Percentiles rank a stretch among this genome's conserved stretches.
Evolutionary conservation across 2,113 vertebrate genomes (phyloP).

Genomic region (Thunnus maccoyii): DNA sequence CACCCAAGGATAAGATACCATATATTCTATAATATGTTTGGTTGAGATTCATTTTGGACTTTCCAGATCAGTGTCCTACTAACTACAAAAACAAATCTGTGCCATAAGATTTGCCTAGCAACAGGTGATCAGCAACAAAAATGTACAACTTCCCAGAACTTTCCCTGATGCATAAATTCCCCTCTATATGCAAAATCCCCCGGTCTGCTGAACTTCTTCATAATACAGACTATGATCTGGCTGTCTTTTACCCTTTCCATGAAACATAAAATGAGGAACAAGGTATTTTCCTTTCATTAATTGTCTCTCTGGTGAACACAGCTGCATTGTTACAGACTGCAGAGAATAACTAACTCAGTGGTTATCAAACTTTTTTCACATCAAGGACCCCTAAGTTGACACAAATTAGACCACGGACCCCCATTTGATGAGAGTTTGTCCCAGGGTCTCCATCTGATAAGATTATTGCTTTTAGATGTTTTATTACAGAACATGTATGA

Average conservation of each 20-base stretch:
- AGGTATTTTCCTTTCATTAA: too few species aligned
- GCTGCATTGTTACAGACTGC: too few species aligned
- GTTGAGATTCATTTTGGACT: constrained; percentile 21
- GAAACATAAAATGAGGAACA: too few species aligned
- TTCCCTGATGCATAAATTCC: constrained; percentile 3
- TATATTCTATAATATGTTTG: background rate
- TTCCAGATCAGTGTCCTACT: constrained; percentile 5
- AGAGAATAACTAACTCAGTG: too few species aligned
- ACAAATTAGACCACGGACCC: too few species aligned
- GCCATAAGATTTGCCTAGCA: constrained; percentile 47
- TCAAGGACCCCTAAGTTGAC: too few species aligned
- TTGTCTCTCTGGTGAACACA: too few species aligned
- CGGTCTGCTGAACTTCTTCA: background rate
- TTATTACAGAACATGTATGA: too few species aligned
- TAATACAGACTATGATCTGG: background rate
- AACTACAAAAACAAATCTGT: constrained; percentile 12
- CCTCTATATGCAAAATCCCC: background rate
- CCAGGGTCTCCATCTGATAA: too few species aligned
- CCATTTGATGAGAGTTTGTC: too few species aligned
- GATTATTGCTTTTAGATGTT: too few species aligned
- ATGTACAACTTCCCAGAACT: constrained; percentile 1
- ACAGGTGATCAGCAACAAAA: constrained; percentile 52
- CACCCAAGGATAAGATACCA: background rate
- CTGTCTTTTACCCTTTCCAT: background rate
- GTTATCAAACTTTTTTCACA: too few species aligned